These are phyloP conservation scores for Dolichopus griseipennis DNA, from an alignment of 2,888 invertebrate genomes.

Conservation along the genomic window DNA sequence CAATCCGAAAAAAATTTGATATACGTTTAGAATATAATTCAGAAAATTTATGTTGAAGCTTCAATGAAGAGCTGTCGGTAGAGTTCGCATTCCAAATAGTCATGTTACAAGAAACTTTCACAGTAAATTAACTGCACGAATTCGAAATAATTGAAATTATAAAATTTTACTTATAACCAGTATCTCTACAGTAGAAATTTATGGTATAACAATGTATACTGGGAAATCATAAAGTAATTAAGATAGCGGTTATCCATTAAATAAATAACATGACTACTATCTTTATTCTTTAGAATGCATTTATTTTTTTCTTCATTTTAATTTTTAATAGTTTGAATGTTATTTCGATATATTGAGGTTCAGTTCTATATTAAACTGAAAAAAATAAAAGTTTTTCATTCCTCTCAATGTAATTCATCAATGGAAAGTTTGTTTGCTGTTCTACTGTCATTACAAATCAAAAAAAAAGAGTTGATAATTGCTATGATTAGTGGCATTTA, in stretches of 20 bases:
- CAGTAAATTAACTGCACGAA: too few relatives aligned
- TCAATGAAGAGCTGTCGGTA: too few relatives aligned
- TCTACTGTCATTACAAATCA: background rate
- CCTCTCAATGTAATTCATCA: background rate
- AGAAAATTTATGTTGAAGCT: too few relatives aligned
- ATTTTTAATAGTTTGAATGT: background rate
- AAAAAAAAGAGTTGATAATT: background rate
- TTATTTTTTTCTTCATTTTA: background rate
- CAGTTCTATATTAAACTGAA: background rate
- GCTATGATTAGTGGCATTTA: background rate
- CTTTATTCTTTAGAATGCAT: background rate
- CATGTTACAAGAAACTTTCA: too few relatives aligned
- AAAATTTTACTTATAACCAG: too few relatives aligned
- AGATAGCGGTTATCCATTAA: constrained; percentile 1
- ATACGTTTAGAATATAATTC: too few relatives aligned
- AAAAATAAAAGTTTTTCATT: background rate
- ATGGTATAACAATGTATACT: background rate
- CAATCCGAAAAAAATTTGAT: too few relatives aligned
- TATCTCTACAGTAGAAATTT: background rate
- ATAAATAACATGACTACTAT: constrained; percentile 4
- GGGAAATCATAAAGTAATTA: background rate
- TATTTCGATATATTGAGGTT: too few relatives aligned
- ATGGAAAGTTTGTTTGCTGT: background rate
- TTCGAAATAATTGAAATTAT: too few relatives aligned
- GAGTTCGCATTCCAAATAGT: too few relatives aligned